These are phyloP conservation scores for Hyppa rectilinea DNA, from an alignment of 2,888 invertebrate species.

Conservation along the genomic window DNA sequence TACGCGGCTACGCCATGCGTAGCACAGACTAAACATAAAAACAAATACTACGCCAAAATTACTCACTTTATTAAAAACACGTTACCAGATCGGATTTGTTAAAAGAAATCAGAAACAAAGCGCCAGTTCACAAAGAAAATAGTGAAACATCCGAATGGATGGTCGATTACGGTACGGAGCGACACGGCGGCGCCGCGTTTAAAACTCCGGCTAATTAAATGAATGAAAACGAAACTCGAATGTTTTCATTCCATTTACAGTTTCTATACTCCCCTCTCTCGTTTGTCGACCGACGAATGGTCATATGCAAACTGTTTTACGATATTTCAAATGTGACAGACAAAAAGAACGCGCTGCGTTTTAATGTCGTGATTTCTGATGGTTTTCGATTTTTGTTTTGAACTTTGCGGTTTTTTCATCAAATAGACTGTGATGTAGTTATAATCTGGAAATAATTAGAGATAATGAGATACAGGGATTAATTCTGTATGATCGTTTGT, in stretches of 20 bases:
- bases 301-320: conserved; percentile 81
- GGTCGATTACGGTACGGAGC: conserved; percentile 78
- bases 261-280: conserved; percentile 78
- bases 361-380: conserved; percentile 60
- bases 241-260: conserved; percentile 89
- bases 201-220: conserved; percentile 88
- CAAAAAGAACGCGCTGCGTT: conserved; percentile 65
- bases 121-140: conserved; percentile 68
- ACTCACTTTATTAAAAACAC: conserved; percentile 50
- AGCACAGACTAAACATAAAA: conserved; percentile 36
- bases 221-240: conserved; percentile 89
- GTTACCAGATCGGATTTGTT: conserved; percentile 60
- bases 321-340: conserved; percentile 74
- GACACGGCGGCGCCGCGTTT: conserved; percentile 85
- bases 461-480: not conserved
- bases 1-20: conserved; percentile 25
- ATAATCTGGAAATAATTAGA: not conserved
- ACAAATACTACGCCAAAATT: conserved; percentile 16
- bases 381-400: conserved; percentile 29
- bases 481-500: not conserved
- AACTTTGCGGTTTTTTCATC: conserved; percentile 3
- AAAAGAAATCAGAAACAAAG: conserved; percentile 65
- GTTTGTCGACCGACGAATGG: conserved; percentile 72
- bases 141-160: conserved; percentile 78
- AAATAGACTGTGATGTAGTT: conserved; percentile 5